phyloP scores from a whole-genome alignment of 2,797 vertebrate genomes.

The Melopsittacus undulatus region DNA sequence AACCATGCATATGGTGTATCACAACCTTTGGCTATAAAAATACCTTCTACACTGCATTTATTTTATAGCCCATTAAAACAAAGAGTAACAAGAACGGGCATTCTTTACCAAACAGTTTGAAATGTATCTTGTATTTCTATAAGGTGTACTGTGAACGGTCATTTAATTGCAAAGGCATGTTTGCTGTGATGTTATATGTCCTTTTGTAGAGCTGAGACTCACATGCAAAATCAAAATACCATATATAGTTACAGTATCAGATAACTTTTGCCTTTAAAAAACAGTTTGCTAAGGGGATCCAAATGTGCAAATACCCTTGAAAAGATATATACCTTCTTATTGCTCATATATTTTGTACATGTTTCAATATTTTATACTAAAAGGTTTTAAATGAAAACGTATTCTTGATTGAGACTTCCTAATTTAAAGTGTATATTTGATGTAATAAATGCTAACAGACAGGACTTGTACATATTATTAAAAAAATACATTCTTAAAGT shows the following conservation, averaged over 20 bases:
- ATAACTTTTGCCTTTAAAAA: not conserved
- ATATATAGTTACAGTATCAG: not conserved
- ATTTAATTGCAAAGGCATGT: not conserved
- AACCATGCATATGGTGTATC: not conserved
- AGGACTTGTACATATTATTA: not conserved
- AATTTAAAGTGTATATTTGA: not conserved
- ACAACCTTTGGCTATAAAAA: not conserved
- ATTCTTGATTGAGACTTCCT: not conserved
- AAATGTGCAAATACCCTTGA: not conserved
- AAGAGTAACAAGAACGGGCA: not conserved
- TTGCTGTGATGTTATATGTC: not conserved
- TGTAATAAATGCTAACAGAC: not conserved
- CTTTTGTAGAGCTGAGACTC: not conserved
- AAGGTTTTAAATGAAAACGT: not conserved
- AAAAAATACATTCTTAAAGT: not conserved
- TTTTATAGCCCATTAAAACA: slow-evolving; percentile 23
- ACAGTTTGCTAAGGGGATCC: not conserved
- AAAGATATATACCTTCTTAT: not conserved
- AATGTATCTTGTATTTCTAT: not conserved
- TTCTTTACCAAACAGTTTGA: not conserved
- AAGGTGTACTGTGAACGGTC: not conserved
- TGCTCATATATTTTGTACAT: not conserved
- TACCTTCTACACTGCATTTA: slow-evolving; percentile 4
- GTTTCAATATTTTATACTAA: not conserved
- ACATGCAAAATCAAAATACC: not conserved